Base-by-base conservation (phyloP, 2,888 invertebrate genomes). In the Phortica magna region DNA sequence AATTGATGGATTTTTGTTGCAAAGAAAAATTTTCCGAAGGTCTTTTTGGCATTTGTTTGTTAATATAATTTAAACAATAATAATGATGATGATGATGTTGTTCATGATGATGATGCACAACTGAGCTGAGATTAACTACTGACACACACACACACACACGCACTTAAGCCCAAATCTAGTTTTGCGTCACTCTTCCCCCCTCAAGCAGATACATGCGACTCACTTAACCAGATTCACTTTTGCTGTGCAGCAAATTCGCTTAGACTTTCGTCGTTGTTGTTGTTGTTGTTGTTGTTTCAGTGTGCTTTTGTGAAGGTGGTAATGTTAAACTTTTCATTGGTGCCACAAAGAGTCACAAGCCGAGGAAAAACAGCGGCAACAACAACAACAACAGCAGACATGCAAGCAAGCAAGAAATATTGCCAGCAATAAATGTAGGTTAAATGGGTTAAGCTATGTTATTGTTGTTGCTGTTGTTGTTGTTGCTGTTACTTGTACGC, bases 281-380 rank as follows among this genome's bases (percentile, higher is more conserved):
- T 67, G 55, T 64, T 12, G 31, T 67, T 41, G 48, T 53, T 48
- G 22, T 65, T 17, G 42, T 57, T 12, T 17, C 2, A 42, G 10
- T 42, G 43, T 65, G 42, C 22, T 59, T 61, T 10, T 64, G 73
- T 73, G 73, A 19, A 22, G 43, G 59, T 48, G 65, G 65, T n/a
- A 7, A 64, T 61, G 9, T 72, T 7, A 9, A n/a, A 43, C 12
- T 43, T 22, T 53, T 19, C 4, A 61, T 81, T 85, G 84, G 86
- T 84, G 78, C 43, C 61, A 78, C 64, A 67, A 61, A 61, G 77
- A 31, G 31, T 31, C 31, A 31, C 82, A 77, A 78, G 83, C 82
- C 83, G 85, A 85, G 75, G 79, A 87, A 82, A 61, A 78, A 79
- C 41, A n/a, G 42, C 31, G 12, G 12, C 14, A 72, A n/a, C 39